phyloP scores from a whole-genome alignment of 2,888 invertebrate genomes.

The Pammene aurita region DNA sequence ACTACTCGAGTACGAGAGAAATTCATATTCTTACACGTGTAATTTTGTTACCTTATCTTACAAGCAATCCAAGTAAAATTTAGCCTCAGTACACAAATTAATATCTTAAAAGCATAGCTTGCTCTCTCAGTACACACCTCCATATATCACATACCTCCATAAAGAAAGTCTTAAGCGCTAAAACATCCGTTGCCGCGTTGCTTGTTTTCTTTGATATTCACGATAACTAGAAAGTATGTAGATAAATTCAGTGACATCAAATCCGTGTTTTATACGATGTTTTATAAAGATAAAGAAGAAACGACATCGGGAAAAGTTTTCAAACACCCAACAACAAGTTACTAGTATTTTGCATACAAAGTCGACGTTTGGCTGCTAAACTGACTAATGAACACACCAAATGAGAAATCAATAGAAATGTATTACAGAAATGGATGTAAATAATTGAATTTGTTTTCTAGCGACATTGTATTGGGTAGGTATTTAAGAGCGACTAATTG shows the following conservation, averaged over 20 bases:
- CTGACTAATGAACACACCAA: slow-evolving; percentile 20
- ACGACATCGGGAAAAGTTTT: slow-evolving; percentile 33
- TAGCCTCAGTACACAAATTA: not conserved
- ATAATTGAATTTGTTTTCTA: slow-evolving; percentile 63
- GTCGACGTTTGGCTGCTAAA: slow-evolving; percentile 17
- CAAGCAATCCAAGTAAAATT: not conserved
- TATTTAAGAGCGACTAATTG: slow-evolving; percentile 71
- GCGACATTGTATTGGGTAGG: slow-evolving; percentile 64
- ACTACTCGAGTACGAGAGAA: not conserved
- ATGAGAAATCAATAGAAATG: slow-evolving; percentile 25
- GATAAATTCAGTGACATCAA: slow-evolving; percentile 38
- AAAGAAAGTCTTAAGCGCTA: slow-evolving; percentile 27
- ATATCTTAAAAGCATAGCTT: slow-evolving; percentile 4
- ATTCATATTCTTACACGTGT: not conserved
- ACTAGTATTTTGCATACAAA: slow-evolving; percentile 37
- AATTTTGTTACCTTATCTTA: not conserved
- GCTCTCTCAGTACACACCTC: too few relatives aligned
- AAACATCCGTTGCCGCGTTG: slow-evolving; percentile 30
- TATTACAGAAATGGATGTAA: slow-evolving; percentile 30
- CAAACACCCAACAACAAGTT: slow-evolving; percentile 34
- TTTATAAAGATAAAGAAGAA: slow-evolving; percentile 40
- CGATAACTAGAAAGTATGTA: slow-evolving; percentile 35
- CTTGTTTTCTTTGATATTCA: slow-evolving; percentile 31
- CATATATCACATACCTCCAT: too few relatives aligned
- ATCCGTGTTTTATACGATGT: slow-evolving; percentile 40